Conservation (phyloP, 2,113 vertebrate genomes). For the Callipepla squamata region DNA sequence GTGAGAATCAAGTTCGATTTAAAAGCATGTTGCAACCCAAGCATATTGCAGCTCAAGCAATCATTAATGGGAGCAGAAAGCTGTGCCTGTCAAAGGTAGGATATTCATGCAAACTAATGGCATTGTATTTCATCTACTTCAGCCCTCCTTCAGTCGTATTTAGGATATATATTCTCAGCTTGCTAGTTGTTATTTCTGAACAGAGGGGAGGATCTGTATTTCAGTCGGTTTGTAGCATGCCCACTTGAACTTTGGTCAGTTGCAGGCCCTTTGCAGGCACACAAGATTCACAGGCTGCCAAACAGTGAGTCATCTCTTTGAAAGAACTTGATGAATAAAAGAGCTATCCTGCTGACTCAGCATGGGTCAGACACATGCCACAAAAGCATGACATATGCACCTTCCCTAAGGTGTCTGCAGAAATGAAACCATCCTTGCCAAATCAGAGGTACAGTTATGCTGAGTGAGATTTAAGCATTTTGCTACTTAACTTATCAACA, state of each 20-base stretch:
- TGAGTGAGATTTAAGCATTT: background rate
- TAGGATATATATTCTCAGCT: background rate
- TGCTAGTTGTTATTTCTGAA: background rate
- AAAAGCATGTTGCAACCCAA: background rate
- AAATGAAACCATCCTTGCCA: background rate
- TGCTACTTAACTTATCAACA: background rate
- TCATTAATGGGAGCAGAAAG: background rate
- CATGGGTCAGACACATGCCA: background rate
- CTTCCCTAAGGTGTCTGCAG: background rate
- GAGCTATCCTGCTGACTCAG: background rate
- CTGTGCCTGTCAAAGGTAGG: background rate
- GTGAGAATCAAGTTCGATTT: background rate
- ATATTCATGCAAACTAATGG: background rate
- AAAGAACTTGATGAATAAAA: background rate
- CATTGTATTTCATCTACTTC: background rate
- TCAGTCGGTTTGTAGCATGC: background rate
- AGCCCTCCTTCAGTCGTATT: background rate
- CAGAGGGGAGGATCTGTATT: background rate
- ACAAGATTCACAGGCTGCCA: background rate
- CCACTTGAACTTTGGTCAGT: background rate
- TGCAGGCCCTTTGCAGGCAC: background rate
- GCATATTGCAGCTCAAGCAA: background rate
- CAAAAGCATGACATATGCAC: background rate
- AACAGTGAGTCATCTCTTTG: accelerated
- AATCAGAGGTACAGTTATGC: background rate